These are phyloP conservation scores for Thymelicus lineola DNA, from an alignment of 2,888 invertebrate species.

Conservation along the genomic window DNA sequence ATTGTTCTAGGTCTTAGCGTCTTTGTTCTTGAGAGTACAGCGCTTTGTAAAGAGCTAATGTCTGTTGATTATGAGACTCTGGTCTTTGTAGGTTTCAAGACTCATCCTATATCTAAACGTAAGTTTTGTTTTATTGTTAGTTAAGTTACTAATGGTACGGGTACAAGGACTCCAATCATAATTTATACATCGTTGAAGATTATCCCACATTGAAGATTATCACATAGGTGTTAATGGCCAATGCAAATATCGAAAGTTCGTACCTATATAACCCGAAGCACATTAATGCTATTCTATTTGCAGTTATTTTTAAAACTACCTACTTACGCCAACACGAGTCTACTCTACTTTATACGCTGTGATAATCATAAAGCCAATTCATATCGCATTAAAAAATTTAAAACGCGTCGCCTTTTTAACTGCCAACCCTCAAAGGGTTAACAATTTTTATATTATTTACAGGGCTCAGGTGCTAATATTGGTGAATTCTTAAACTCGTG, in stretches of 20 bases:
- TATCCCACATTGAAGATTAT: too few relatives aligned
- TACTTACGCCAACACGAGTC: too few relatives aligned
- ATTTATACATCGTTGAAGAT: too few relatives aligned
- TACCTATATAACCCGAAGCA: too few relatives aligned
- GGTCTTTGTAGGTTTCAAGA: constrained; percentile 37
- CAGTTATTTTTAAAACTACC: too few relatives aligned
- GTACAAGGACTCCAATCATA: too few relatives aligned
- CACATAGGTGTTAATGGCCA: too few relatives aligned
- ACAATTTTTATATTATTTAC: constrained; percentile 47
- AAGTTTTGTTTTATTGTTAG: background rate
- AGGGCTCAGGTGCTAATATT: constrained; percentile 67
- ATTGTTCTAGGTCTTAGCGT: constrained; percentile 70
- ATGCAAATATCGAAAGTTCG: too few relatives aligned
- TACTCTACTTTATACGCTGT: background rate
- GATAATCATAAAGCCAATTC: background rate
- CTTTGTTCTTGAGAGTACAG: constrained; percentile 54
- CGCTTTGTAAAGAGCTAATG: constrained; percentile 44
- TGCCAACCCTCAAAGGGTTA: constrained; percentile 29
- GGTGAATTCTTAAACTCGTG: constrained; percentile 56
- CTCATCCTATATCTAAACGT: constrained; percentile 14
- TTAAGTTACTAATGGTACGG: too few relatives aligned
- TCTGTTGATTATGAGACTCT: constrained; percentile 46
- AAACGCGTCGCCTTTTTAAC: constrained; percentile 15
- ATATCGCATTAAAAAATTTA: constrained; percentile 17
- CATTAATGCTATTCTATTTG: too few relatives aligned